Evolutionary conservation across 1,140 invertebrate species (phyloP).

Genomic region (Euwallacea fornicatus): DNA sequence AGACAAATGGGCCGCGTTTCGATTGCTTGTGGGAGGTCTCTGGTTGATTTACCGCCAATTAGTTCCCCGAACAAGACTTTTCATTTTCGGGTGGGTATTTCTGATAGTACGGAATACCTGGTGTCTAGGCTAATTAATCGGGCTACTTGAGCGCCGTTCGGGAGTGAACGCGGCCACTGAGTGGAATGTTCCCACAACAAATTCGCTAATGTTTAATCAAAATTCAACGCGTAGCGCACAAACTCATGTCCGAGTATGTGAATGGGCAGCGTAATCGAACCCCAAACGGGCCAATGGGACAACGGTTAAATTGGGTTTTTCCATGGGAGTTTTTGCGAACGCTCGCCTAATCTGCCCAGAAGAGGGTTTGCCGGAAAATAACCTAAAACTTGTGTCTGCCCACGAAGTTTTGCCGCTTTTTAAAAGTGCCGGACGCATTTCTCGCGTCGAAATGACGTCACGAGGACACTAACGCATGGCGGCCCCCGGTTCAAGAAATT

Average conservation of each 20-base stretch:
- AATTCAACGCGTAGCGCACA: constrained; percentile 20
- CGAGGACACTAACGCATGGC: too few relatives aligned
- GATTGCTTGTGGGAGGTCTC: constrained; percentile 28
- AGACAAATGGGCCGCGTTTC: constrained; percentile 27
- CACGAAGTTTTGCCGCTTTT: too few relatives aligned
- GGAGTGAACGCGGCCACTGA: background rate
- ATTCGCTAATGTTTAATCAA: constrained; percentile 14
- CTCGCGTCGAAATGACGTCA: too few relatives aligned
- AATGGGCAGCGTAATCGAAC: constrained; percentile 21
- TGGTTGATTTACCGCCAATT: constrained; percentile 33
- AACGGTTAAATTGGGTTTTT: constrained; percentile 14
- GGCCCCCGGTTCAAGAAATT: too few relatives aligned
- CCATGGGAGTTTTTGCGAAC: constrained; percentile 3
- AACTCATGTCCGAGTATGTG: constrained; percentile 18
- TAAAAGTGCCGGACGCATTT: too few relatives aligned
- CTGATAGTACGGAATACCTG: constrained; percentile 19
- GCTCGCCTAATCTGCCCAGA: too few relatives aligned
- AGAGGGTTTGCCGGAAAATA: too few relatives aligned
- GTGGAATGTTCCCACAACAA: constrained; percentile 19
- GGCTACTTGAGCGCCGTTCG: constrained; percentile 1
- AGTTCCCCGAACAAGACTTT: constrained; percentile 32
- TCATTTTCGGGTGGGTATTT: constrained; percentile 24
- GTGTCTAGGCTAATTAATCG: constrained; percentile 18
- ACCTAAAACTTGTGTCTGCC: too few relatives aligned
- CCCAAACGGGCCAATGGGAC: constrained; percentile 21